A percentile compares a stretch with the other conserved stretches of the same genome.
These are phyloP conservation scores for Diorhabda carinulata DNA, from an alignment of 1,140 invertebrate genomes.

Conservation along the genomic window DNA sequence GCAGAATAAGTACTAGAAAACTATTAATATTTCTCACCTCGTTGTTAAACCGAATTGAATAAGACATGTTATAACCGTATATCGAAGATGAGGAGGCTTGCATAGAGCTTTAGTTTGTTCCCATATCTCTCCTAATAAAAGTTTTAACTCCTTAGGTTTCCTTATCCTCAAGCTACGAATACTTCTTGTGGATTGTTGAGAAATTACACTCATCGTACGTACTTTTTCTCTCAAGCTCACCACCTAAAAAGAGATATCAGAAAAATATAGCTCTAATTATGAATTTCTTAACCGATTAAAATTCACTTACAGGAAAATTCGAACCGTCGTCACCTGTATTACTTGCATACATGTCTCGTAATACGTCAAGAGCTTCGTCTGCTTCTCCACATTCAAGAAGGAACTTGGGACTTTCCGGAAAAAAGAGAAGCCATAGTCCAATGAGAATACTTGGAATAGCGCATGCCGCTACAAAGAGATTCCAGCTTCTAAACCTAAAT, in stretches of 20 bases:
- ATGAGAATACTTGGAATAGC: conserved; percentile 61
- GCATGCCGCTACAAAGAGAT: conserved; percentile 68
- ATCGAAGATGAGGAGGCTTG: conserved; percentile 63
- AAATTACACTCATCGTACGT: conserved; percentile 59
- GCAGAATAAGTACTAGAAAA: not conserved
- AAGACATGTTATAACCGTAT: conserved; percentile 66
- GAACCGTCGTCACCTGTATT: conserved; percentile 65
- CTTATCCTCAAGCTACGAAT: conserved; percentile 58
- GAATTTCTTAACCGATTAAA: no score
- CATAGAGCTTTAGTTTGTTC: conserved; percentile 64
- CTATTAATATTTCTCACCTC: conserved; percentile 49
- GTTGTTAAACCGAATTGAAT: conserved; percentile 73
- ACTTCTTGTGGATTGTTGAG: conserved; percentile 54
- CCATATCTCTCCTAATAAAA: conserved; percentile 62
- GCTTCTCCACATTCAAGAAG: conserved; percentile 71
- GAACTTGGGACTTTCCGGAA: conserved; percentile 85
- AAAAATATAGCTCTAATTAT: not conserved
- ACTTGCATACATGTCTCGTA: conserved; percentile 63
- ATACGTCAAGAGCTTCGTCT: conserved; percentile 65
- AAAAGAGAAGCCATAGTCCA: conserved; percentile 65
- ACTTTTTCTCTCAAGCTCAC: conserved; percentile 63
- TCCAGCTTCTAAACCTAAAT: conserved; percentile 70
- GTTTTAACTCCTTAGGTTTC: conserved; percentile 63
- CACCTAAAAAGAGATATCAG: conserved; percentile 49
- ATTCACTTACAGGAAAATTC: conserved; percentile 61